Evolutionary conservation across 2,113 vertebrate species (phyloP).

Genomic region (Sebastes schlegelii): DNA sequence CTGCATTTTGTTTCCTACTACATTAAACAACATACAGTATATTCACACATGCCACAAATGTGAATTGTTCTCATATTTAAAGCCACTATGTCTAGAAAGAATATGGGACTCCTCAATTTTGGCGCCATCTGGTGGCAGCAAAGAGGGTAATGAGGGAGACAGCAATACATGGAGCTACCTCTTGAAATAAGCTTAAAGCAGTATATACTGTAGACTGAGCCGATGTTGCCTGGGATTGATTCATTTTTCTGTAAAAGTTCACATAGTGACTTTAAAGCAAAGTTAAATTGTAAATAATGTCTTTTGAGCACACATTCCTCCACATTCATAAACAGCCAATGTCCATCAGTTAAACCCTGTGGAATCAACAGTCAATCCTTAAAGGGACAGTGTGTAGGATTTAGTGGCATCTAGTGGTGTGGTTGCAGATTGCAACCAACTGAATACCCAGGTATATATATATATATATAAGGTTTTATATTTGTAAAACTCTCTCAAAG

Average conservation of each 20-base stretch:
- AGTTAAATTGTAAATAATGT: neutral
- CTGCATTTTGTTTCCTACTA: slow-evolving; percentile 52
- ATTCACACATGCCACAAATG: slow-evolving; percentile 17
- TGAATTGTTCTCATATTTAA: slow-evolving; percentile 6
- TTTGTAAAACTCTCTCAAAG: too few relatives aligned
- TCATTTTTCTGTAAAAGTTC: neutral
- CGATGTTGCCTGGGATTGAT: neutral
- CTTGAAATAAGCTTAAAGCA: neutral
- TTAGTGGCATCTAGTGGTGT: too few relatives aligned
- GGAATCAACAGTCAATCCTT: too few relatives aligned
- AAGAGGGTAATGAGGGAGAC: neutral
- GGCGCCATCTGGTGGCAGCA: slow-evolving; percentile 18
- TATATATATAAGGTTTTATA: too few relatives aligned
- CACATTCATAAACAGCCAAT: neutral
- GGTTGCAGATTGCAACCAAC: too few relatives aligned
- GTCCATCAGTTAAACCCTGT: neutral
- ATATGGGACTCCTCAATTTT: neutral
- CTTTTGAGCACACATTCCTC: neutral
- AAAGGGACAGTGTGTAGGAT: too few relatives aligned
- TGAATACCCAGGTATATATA: too few relatives aligned
- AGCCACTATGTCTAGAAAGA: slow-evolving; percentile 1
- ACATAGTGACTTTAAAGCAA: slow-evolving; percentile 28
- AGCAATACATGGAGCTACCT: neutral
- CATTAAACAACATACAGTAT: neutral
- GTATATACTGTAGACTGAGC: neutral